These are phyloP conservation scores for Vipera latastei DNA, from an alignment of 2,797 vertebrate species.

Conservation along the genomic window DNA sequence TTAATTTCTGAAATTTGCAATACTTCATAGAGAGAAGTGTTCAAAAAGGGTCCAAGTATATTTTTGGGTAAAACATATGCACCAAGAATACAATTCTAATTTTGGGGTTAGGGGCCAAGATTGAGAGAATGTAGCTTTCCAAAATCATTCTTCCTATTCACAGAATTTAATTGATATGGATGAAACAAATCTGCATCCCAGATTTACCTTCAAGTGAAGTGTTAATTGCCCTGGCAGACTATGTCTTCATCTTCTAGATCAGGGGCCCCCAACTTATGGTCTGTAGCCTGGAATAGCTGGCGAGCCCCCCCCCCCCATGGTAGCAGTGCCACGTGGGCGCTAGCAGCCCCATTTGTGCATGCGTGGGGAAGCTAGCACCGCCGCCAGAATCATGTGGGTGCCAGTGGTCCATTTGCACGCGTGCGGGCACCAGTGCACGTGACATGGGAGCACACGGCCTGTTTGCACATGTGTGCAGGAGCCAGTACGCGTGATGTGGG, in stretches of 20 bases:
- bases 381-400: no score
- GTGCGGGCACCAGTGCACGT: no score
- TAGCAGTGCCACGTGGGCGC: no score
- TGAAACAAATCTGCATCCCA: slow-evolving; percentile 2
- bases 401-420: no score
- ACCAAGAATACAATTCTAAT: background rate
- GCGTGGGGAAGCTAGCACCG: no score
- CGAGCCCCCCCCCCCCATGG: no score
- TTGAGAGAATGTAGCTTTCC: background rate
- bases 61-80: background rate
- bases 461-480: no score
- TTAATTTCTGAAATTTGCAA: background rate
- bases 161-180: slow-evolving; percentile 5
- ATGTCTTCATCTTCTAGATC: slow-evolving; percentile 9
- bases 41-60: background rate
- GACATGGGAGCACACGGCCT: no score
- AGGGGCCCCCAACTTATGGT: no score
- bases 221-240: slow-evolving; percentile 21
- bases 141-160: background rate
- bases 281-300: no score
- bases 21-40: background rate
- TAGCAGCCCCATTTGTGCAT: no score
- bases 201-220: slow-evolving; percentile 22
- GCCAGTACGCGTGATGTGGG: no score
- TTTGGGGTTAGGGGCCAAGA: background rate